phyloP scores from a whole-genome alignment of 2,888 invertebrate species.

The Cheilosia vernalis region DNA sequence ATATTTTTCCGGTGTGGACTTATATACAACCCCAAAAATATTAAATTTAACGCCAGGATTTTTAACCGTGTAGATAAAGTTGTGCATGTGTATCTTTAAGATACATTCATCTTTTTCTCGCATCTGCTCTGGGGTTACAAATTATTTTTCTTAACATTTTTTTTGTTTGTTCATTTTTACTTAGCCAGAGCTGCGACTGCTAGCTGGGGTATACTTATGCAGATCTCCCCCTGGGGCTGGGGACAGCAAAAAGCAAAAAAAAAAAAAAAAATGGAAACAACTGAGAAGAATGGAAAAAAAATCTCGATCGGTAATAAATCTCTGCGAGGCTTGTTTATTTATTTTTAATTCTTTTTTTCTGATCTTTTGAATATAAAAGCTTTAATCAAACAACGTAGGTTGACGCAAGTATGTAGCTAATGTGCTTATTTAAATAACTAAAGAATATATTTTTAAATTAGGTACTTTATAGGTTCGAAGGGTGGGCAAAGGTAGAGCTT shows the following conservation, averaged over 20 bases:
- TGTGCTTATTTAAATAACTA: background rate
- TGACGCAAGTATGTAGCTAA: conserved; percentile 18
- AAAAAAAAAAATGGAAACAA: conserved; percentile 23
- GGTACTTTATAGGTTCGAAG: no score
- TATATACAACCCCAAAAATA: no score
- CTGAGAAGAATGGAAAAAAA: conserved; percentile 51
- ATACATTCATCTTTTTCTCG: conserved; percentile 74
- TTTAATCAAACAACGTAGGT: conserved; percentile 23
- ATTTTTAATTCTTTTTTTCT: conserved; percentile 37
- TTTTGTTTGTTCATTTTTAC: conserved; percentile 8
- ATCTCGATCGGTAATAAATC: conserved; percentile 70
- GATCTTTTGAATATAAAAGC: conserved; percentile 32
- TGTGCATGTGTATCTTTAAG: conserved; percentile 62
- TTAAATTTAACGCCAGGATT: no score
- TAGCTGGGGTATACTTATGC: conserved; percentile 4
- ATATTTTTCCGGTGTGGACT: no score
- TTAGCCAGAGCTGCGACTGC: conserved; percentile 10
- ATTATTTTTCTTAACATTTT: background rate
- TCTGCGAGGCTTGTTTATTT: conserved; percentile 40
- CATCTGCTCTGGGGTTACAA: conserved; percentile 55
- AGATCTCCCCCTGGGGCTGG: conserved; percentile 33
- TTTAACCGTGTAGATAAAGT: conserved; percentile 54
- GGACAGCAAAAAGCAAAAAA: conserved; percentile 15
- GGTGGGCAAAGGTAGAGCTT: background rate
- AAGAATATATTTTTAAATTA: no score